Conservation (phyloP, 2,888 invertebrate genomes). For the Diaprepes abbreviatus region DNA sequence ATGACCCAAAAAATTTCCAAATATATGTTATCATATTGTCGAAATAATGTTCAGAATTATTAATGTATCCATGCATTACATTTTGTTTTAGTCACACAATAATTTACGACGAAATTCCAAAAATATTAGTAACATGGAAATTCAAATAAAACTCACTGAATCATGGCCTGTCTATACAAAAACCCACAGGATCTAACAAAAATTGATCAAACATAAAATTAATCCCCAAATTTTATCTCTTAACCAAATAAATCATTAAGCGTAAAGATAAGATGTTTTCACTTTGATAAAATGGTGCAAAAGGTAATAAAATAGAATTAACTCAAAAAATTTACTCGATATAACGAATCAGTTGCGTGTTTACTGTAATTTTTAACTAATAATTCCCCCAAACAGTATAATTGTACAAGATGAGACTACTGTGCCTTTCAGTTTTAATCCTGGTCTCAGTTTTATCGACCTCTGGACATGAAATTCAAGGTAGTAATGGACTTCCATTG, state of each 20-base stretch:
- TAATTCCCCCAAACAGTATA: not conserved
- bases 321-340: not conserved
- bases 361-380: not conserved
- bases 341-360: not conserved
- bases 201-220: constrained; percentile 28
- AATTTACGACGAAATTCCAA: constrained; percentile 6
- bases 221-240: constrained; percentile 20
- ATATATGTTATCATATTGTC: too few relatives aligned
- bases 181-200: constrained; percentile 11
- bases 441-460: not conserved
- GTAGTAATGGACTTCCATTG: constrained; percentile 22
- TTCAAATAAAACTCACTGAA: constrained; percentile 25
- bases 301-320: not conserved
- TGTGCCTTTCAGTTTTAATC: not conserved
- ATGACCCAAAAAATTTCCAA: too few relatives aligned
- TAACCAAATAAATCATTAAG: constrained; percentile 22
- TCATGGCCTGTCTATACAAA: constrained; percentile 16
- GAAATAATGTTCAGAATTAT: too few relatives aligned
- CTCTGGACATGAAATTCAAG: not conserved
- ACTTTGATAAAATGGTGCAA: constrained; percentile 10
- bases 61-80: too few relatives aligned
- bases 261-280: constrained; percentile 36
- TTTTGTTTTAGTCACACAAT: not conserved
- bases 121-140: constrained; percentile 10
- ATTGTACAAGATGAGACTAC: not conserved